Evolutionary conservation across 2,888 invertebrate genomes (phyloP).

Genomic region (Chrysolina haemoptera): DNA sequence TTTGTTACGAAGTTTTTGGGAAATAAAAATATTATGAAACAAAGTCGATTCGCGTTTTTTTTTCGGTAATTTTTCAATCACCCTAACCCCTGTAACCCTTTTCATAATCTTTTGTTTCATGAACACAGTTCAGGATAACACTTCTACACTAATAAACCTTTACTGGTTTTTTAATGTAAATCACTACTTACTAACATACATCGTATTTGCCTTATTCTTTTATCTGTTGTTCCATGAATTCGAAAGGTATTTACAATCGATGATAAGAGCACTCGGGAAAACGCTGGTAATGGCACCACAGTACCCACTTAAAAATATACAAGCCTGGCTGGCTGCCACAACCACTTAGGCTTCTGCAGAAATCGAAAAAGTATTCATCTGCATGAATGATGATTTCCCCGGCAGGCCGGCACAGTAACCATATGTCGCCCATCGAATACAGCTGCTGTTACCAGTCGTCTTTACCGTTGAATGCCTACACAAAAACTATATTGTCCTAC

Average conservation of each 20-base stretch:
- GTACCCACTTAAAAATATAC: constrained; percentile 16
- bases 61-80: too few species aligned
- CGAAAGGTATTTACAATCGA: not conserved
- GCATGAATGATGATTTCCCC: constrained; percentile 28
- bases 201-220: not conserved
- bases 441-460: constrained; percentile 34
- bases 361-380: constrained; percentile 25
- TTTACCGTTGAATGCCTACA: constrained; percentile 29
- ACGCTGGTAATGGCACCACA: not conserved
- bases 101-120: too few species aligned
- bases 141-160: too few species aligned
- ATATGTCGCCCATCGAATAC: constrained; percentile 37
- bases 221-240: not conserved
- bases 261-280: not conserved
- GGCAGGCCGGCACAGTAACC: constrained; percentile 29
- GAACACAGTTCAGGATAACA: too few species aligned
- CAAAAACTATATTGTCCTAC: constrained; percentile 24
- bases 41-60: too few species aligned
- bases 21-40: too few species aligned
- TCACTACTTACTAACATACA: not conserved
- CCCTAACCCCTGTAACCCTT: too few species aligned
- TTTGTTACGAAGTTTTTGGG: too few species aligned
- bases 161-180: too few species aligned
- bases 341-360: constrained; percentile 13
- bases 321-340: not conserved